Evolutionary conservation across 2,888 invertebrate species (phyloP), one percentile per base, ranked within the genome.

Genomic region (Abrostola triplasia): DNA sequence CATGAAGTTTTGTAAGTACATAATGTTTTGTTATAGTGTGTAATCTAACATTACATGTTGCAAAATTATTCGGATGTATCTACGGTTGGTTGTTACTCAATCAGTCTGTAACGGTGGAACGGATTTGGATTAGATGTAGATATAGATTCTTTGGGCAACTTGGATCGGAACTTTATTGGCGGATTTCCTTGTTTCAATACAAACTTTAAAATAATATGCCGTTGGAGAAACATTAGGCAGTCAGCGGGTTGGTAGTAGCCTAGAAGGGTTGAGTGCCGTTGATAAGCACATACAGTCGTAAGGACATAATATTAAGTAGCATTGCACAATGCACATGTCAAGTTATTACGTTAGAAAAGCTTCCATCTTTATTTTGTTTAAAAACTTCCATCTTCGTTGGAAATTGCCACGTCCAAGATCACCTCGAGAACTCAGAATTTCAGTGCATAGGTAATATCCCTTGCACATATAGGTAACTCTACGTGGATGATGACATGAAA

Each of bases 401-500:
- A 24, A 2, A 24, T 24, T 24, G 24, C 24, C 24, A 24, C 24
- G 24, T 24, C 24, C 24, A 4, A 24, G 24, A 24, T 24, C 24
- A 24, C 24, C 24, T 24, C 24, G 24, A 4, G 24, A 24, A 24
- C 24, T 44, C 9, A 9, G 24, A 47, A 47, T 47, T 13, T 9
- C 12, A 24, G 13, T 12, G 44, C 13, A 36, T 36, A n/a, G n/a
- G n/a, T n/a, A 13, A 36, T 51, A 48, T 40, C 8, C 53, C 8
- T 51, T 47, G 40, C 11, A 4, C 35, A 55, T 5, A 35, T 12
- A 47, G 47, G 8, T 48, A 13, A 13, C 41, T 37, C 10, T 24
- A 49, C 5, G 42, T 24, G 52, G 12, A 41, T 57, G 36, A 50
- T 63, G 57, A 77, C 61, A 79, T 69, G 49, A 49, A 62, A 61